Evolutionary conservation across 2,888 invertebrate genomes (phyloP).

Genomic region (Andrena chrysosceles): DNA sequence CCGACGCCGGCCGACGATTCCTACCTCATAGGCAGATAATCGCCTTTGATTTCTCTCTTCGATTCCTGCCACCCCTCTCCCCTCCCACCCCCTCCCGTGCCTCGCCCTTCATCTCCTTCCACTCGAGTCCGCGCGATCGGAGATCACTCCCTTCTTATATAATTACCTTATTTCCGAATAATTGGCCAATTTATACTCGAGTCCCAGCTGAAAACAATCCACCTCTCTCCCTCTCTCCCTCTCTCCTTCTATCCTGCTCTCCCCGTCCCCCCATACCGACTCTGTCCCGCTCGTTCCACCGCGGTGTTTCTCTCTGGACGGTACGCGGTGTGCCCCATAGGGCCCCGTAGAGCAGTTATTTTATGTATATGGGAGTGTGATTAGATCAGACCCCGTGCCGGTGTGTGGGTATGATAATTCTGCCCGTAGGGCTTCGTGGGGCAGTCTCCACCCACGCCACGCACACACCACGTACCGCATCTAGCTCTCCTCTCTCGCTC

Average conservation of each 20-base stretch:
- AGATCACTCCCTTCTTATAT: constrained; percentile 85
- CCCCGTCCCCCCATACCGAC: constrained; percentile 6
- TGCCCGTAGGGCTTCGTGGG: constrained; percentile 82
- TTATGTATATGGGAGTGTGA: constrained; percentile 85
- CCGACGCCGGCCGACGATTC: constrained; percentile 79
- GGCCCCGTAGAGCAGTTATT: constrained; percentile 84
- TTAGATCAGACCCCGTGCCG: constrained; percentile 82
- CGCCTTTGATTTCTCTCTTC: constrained; percentile 85
- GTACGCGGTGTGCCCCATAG: constrained; percentile 81
- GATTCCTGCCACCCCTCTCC: constrained; percentile 76
- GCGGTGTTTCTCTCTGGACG: constrained; percentile 64
- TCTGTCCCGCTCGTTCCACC: constrained; percentile 28
- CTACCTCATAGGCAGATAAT: constrained; percentile 84
- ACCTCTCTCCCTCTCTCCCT: constrained; percentile 75
- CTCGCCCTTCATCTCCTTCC: constrained; percentile 67
- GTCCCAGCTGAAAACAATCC: constrained; percentile 85
- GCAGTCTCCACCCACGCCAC: constrained; percentile 83
- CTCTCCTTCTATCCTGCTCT: constrained; percentile 57
- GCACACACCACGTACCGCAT: constrained; percentile 74
- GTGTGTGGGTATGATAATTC: constrained; percentile 84
- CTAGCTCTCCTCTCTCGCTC: constrained; percentile 53
- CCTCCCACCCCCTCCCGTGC: constrained; percentile 45
- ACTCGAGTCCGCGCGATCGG: constrained; percentile 78
- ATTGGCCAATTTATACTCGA: constrained; percentile 85
- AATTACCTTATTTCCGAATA: constrained; percentile 85